phyloP scores from a whole-genome alignment of 1,140 invertebrate species.

The Phocides pigmalion region DNA sequence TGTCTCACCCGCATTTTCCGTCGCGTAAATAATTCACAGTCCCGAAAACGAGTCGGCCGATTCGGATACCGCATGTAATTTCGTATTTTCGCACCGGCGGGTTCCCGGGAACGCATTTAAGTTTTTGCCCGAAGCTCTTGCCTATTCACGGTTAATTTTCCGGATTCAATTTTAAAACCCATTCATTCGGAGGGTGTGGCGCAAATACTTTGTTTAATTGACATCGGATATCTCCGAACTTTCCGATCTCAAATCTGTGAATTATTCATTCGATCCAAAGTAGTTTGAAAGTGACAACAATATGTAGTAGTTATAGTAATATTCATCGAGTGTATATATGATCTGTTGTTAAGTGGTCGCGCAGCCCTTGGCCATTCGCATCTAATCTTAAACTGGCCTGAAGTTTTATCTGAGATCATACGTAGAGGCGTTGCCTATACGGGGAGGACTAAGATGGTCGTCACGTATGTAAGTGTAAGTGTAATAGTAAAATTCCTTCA shows the following conservation, averaged over 20 bases:
- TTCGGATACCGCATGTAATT: conserved; percentile 71
- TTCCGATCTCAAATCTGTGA: conserved; percentile 42
- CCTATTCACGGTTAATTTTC: conserved; percentile 71
- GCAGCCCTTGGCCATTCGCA: too few relatives aligned
- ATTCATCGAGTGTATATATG: not conserved
- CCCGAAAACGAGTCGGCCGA: conserved; percentile 56
- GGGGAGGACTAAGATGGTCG: too few relatives aligned
- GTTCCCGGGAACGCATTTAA: conserved; percentile 66
- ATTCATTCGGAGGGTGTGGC: conserved; percentile 59
- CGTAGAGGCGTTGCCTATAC: too few relatives aligned
- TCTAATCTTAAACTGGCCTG: too few relatives aligned
- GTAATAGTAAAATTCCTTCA: too few relatives aligned
- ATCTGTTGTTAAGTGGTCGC: too few relatives aligned
- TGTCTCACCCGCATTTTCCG: conserved; percentile 52
- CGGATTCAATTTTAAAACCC: conserved; percentile 68
- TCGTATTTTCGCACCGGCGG: conserved; percentile 67
- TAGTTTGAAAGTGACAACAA: not conserved
- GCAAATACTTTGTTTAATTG: conserved; percentile 67
- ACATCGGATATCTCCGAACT: conserved; percentile 46
- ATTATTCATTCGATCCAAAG: conserved; percentile 48
- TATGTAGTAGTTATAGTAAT: conserved; percentile 1
- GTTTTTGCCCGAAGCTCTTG: conserved; percentile 63
- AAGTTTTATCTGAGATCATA: too few relatives aligned
- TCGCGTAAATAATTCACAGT: conserved; percentile 69
- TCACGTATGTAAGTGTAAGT: too few relatives aligned